phyloP scores from a whole-genome alignment of 2,888 invertebrate genomes.

The Physocephala rufipes region DNA sequence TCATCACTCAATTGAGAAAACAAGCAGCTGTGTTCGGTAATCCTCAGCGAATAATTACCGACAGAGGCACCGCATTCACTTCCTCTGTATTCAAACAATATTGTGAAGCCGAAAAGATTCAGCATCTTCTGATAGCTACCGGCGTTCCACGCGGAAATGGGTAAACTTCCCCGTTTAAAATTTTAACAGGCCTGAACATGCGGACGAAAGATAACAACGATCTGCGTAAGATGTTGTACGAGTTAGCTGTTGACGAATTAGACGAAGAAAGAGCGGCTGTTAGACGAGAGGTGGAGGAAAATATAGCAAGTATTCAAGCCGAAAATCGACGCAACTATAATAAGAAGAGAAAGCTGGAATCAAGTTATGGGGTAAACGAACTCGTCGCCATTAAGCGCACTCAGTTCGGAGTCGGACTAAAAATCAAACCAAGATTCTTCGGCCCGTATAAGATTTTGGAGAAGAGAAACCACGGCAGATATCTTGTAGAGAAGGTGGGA shows the following conservation, averaged over 20 bases:
- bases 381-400: constrained; percentile 44
- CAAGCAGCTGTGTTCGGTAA: constrained; percentile 42
- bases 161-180: constrained; percentile 31
- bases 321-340: constrained; percentile 39
- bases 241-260: constrained; percentile 14
- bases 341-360: constrained; percentile 15
- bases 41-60: constrained; percentile 55
- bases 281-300: constrained; percentile 32
- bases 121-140: constrained; percentile 52
- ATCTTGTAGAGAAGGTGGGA: constrained; percentile 39
- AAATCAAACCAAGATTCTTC: constrained; percentile 36
- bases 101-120: constrained; percentile 50
- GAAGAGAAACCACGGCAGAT: constrained; percentile 33
- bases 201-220: constrained; percentile 2
- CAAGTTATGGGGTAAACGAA: constrained; percentile 33
- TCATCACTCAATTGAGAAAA: constrained; percentile 48
- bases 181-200: constrained; percentile 43
- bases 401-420: constrained; percentile 41
- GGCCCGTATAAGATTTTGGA: constrained; percentile 38
- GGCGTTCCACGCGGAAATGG: constrained; percentile 44
- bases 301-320: constrained; percentile 36
- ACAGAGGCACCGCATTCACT: constrained; percentile 60
- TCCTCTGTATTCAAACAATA: constrained; percentile 54
- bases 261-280: constrained; percentile 14
- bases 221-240: constrained; percentile 27